Percentiles rank a stretch among this genome's conserved stretches.
phyloP scores from a whole-genome alignment of 2,797 vertebrate species.

The Caiman crocodilus region DNA sequence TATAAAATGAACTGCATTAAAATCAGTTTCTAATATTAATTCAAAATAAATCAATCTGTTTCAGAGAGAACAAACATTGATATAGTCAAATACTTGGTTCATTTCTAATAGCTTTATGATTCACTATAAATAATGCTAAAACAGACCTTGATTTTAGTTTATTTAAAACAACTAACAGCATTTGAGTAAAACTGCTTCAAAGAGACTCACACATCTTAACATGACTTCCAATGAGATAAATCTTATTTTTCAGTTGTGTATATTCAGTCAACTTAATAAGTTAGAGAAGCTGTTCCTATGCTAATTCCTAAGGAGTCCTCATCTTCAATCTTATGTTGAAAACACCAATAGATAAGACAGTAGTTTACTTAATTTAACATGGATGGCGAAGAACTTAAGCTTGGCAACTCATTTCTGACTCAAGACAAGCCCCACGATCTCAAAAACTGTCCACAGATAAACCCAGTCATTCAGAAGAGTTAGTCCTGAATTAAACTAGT shows the following conservation, averaged over 20 bases:
- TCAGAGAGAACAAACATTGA: neutral
- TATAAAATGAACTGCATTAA: neutral
- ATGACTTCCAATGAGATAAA: neutral
- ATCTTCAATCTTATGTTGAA: neutral
- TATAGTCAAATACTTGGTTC: neutral
- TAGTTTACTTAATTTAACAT: neutral
- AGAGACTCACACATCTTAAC: no score
- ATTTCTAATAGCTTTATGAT: no score
- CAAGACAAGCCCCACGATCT: neutral
- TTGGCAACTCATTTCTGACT: neutral
- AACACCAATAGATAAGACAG: neutral
- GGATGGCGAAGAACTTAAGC: neutral
- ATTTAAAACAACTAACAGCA: no score
- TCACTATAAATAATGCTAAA: no score
- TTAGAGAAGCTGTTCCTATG: neutral
- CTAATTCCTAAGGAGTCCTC: neutral
- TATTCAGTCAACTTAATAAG: neutral
- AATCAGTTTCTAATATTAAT: no score
- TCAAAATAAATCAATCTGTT: neutral
- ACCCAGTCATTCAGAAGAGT: neutral
- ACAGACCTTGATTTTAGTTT: no score
- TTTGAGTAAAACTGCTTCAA: no score
- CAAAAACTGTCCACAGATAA: neutral
- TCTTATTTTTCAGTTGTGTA: neutral
- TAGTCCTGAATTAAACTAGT: neutral